These are phyloP conservation scores for Pedetes capensis DNA, from an alignment of 2,113 vertebrate species.

Conservation along the genomic window DNA sequence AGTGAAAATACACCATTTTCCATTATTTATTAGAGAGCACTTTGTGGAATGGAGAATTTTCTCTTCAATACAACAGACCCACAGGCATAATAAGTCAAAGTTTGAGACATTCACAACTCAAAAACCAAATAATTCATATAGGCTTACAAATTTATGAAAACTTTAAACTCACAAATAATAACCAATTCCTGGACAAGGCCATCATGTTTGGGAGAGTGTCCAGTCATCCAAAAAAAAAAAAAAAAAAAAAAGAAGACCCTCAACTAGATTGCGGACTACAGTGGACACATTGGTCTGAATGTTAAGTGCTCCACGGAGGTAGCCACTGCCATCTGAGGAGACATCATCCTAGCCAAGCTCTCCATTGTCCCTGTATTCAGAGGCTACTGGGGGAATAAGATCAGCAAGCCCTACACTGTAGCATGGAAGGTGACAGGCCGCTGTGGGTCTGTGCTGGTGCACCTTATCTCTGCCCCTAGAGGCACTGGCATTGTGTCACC, in stretches of 20 bases:
- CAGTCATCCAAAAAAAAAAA: too few species aligned
- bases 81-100: background rate
- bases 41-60: background rate
- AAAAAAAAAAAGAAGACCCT: too few species aligned
- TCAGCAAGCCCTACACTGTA: constrained; percentile 95
- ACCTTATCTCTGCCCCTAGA: constrained; percentile 94
- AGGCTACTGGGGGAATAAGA: constrained; percentile 99
- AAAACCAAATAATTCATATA: background rate
- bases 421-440: constrained; percentile 97
- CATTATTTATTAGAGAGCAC: background rate
- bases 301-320: constrained; percentile 99
- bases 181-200: too few species aligned
- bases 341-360: constrained; percentile 94
- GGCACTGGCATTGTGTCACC: constrained; percentile 96
- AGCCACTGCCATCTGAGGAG: constrained; percentile 95
- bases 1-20: background rate
- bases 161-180: background rate
- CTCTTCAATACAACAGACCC: background rate
- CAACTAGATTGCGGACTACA: too few species aligned
- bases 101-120: background rate
- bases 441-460: constrained; percentile 95
- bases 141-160: background rate
- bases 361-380: constrained; percentile 89
- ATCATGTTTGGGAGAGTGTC: too few species aligned
- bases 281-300: constrained; percentile 93